These are phyloP conservation scores for Fragariocoptes setiger DNA, from an alignment of 1,140 invertebrate species.

Conservation along the genomic window DNA sequence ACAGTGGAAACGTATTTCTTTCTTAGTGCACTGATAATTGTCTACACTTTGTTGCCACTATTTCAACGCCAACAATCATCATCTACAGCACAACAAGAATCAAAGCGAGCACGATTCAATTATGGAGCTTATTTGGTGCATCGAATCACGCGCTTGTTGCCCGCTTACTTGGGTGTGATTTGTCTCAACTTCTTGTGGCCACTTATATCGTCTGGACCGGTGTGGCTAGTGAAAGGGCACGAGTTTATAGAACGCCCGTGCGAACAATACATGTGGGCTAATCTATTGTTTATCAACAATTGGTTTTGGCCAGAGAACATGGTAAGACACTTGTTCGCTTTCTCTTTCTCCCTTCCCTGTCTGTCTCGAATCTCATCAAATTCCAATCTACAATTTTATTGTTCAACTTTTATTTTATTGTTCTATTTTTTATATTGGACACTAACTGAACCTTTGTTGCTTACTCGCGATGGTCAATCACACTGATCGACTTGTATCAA, in stretches of 20 bases:
- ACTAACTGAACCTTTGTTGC: too few relatives aligned
- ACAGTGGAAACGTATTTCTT: conserved; percentile 12
- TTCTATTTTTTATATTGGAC: too few relatives aligned
- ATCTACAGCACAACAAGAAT: too few relatives aligned
- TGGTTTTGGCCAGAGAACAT: conserved; percentile 4
- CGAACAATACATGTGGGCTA: conserved; percentile 9
- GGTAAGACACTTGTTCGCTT: too few relatives aligned
- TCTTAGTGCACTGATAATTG: conserved; percentile 9
- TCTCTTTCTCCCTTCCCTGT: too few relatives aligned
- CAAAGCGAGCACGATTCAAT: conserved; percentile 5
- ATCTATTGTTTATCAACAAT: conserved; percentile 12
- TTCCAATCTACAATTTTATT: too few relatives aligned
- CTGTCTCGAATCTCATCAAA: too few relatives aligned
- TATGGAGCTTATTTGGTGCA: conserved; percentile 7
- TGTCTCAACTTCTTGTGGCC: conserved; percentile 2
- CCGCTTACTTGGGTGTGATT: conserved; percentile 1
- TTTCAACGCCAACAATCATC: too few relatives aligned
- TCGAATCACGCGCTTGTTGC: conserved; percentile 9
- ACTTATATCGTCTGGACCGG: conserved; percentile 8
- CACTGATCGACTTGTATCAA: too few relatives aligned
- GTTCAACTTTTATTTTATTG: too few relatives aligned
- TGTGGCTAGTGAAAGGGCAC: conserved; percentile 4
- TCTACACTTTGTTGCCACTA: conserved; percentile 5
- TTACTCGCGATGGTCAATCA: too few relatives aligned
- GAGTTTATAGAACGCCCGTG: conserved; percentile 3